These are phyloP conservation scores for Neuroscelio doddi DNA, from an alignment of 2,888 invertebrate genomes.

Conservation along the genomic window DNA sequence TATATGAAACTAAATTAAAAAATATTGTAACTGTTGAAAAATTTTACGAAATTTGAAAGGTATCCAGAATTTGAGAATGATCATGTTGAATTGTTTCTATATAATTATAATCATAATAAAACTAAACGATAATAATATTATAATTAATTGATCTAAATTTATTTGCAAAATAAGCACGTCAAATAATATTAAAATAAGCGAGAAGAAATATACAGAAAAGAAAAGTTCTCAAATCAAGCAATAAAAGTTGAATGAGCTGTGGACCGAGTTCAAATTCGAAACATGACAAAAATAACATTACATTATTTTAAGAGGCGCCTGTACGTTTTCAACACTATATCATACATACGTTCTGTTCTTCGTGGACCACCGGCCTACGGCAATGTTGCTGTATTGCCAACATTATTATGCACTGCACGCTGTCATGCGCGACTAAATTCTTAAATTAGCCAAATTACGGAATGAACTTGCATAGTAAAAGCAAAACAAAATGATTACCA, in stretches of 20 bases:
- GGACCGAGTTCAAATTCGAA: background rate
- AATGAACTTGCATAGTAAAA: conserved; percentile 1
- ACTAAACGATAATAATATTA: too few species aligned
- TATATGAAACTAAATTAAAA: too few species aligned
- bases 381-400: background rate
- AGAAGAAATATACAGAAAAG: too few species aligned
- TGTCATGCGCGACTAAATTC: background rate
- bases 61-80: too few species aligned
- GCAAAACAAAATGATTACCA: conserved; percentile 1
- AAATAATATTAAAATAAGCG: too few species aligned
- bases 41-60: too few species aligned
- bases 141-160: too few species aligned
- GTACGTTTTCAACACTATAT: background rate
- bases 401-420: background rate
- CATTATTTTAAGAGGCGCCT: conserved; percentile 37
- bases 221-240: background rate
- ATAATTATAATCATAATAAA: too few species aligned
- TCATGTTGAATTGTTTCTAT: too few species aligned
- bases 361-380: background rate
- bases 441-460: conserved; percentile 15
- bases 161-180: too few species aligned
- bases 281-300: conserved; percentile 32
- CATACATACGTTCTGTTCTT: too few species aligned
- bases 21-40: too few species aligned
- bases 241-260: background rate